Base-by-base conservation (phyloP, 2,113 vertebrate species). In the Myotis davidii region DNA sequence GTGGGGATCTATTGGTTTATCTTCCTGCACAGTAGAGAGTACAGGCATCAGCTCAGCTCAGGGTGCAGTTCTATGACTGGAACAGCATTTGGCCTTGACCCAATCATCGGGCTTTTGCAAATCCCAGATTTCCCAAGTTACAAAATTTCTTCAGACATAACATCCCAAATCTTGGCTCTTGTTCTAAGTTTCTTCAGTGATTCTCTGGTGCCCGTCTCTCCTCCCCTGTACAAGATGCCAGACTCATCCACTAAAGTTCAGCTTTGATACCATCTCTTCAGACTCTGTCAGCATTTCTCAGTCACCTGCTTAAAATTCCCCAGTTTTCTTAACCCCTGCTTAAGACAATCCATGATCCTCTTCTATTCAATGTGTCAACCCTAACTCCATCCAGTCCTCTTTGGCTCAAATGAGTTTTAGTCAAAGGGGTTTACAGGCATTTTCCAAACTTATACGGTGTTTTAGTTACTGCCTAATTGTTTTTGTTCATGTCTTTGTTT, bases 121-220 rank as follows among this genome's bases (percentile, higher is more conserved):
- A 81, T 76, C 17, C 21, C 14, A 78, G 45, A 67, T 74, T 65
- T 96, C 21, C 14, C 29, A 52, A 83, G 59, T 94, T 39, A 94
- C 34, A 32, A 73, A 64, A 54, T 21, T 20, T 0, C 16, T 42
- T 92, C 42, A 72, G 34, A n/a, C 37, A 21, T 3, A 29, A 50
- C 37, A 23, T 42, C 17, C 32, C 77, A 16, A 52, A 25, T 69
- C 88, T 73, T 59, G 61, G 18, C 29, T 67, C 10, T 50, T 34
- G 6, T 20, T 6, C 48, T 85, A 29, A 74, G 5, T 42, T 45
- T 92, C 21, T 17, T 16, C 13, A 12, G 14, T 48, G 54, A 12
- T 48, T 29, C 32, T 59, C 7, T 6, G 9, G 13, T 3, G 14
- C 20, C 16, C 2, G 0, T 48, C 23, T 21, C 12, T n/a, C 12